Evolutionary conservation across 2,888 invertebrate species (phyloP).

Genomic region (Spicauda simplicius): DNA sequence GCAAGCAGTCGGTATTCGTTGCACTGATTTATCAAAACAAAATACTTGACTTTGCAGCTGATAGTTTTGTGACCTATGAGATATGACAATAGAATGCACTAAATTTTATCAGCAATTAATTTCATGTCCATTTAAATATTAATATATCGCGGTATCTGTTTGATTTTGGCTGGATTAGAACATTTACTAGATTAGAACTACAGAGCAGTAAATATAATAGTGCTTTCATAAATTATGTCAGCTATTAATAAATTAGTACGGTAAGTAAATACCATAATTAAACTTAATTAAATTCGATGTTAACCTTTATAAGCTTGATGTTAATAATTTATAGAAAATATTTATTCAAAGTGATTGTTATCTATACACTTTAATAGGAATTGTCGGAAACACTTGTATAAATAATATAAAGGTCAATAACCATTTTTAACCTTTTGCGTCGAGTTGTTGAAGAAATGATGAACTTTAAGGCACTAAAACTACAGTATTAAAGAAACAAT

Average conservation of each 20-base stretch:
- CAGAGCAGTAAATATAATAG: background rate
- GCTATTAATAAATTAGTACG: background rate
- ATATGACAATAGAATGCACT: background rate
- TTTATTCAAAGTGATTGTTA: background rate
- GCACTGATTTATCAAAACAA: background rate
- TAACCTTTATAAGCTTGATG: background rate
- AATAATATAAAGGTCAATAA: background rate
- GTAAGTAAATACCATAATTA: background rate
- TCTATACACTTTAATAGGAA: background rate
- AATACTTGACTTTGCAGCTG: background rate
- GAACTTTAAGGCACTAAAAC: too few species aligned
- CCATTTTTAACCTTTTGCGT: background rate
- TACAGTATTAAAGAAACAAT: too few species aligned
- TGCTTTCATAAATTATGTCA: background rate
- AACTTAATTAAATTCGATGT: background rate
- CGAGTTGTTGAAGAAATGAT: background rate
- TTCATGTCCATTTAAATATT: background rate
- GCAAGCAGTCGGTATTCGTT: background rate
- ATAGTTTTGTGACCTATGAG: background rate
- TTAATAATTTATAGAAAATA: background rate
- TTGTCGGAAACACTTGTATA: background rate
- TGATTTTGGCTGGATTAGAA: background rate
- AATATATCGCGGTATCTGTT: conserved; percentile 3
- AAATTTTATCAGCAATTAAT: background rate
- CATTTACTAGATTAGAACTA: background rate